phyloP scores from a whole-genome alignment of 2,888 invertebrate species.

The Sarcophaga subvicina region DNA sequence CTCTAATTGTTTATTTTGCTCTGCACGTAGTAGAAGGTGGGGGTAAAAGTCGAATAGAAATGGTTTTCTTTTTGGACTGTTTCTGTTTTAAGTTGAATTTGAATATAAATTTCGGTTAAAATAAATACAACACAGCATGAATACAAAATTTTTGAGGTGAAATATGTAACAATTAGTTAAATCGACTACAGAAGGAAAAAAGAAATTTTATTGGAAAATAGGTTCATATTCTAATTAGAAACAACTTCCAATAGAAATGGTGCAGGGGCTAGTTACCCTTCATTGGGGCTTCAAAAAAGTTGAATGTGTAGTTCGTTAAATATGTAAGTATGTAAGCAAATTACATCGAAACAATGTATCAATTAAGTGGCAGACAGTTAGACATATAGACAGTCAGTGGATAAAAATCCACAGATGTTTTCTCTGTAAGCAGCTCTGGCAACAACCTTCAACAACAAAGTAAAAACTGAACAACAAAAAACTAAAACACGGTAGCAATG shows the following conservation, averaged over 20 bases:
- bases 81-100: no score
- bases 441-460: background rate
- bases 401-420: background rate
- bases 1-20: conserved; percentile 29
- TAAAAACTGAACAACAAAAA: background rate
- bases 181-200: no score
- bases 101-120: no score
- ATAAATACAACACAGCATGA: background rate
- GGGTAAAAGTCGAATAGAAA: no score
- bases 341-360: background rate
- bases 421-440: background rate
- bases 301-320: background rate
- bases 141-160: background rate
- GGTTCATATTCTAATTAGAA: background rate
- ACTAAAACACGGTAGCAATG: conserved; percentile 26
- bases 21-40: background rate
- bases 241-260: no score
- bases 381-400: background rate
- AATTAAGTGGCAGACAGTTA: background rate
- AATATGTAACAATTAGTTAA: background rate
- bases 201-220: background rate
- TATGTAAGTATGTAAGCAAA: background rate
- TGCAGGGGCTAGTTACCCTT: no score
- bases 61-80: no score
- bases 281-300: no score